These are phyloP conservation scores for Pantherophis guttatus DNA, from an alignment of 2,113 vertebrate genomes.

Conservation along the genomic window DNA sequence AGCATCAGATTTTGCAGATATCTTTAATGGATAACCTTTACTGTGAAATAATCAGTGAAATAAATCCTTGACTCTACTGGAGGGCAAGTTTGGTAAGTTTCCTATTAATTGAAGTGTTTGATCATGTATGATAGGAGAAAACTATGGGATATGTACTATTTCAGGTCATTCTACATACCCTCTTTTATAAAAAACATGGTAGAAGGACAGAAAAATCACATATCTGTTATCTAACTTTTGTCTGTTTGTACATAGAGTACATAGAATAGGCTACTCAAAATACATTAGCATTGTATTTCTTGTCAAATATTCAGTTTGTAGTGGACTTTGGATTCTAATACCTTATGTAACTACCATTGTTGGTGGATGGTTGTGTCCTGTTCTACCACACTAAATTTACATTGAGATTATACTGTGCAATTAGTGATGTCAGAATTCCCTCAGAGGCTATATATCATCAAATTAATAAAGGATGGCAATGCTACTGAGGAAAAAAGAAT, in stretches of 20 bases:
- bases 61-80: not conserved
- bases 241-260: not conserved
- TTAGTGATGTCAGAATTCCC: not conserved
- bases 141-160: not conserved
- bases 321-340: not conserved
- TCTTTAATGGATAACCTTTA: not conserved
- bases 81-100: not conserved
- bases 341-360: not conserved
- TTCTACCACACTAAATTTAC: not conserved
- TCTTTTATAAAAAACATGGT: not conserved
- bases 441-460: not conserved
- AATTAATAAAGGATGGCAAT: conserved; percentile 1
- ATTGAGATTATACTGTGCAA: not conserved
- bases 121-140: not conserved
- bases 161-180: not conserved
- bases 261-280: not conserved
- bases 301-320: not conserved
- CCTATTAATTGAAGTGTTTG: not conserved
- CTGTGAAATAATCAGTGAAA: not conserved
- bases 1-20: not conserved
- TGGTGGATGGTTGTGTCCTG: not conserved
- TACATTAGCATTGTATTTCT: not conserved
- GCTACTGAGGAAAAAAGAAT: not conserved
- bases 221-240: not conserved
- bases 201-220: not conserved